Evolutionary conservation across 2,113 vertebrate species (phyloP).

Genomic region (Kryptolebias marmoratus): DNA sequence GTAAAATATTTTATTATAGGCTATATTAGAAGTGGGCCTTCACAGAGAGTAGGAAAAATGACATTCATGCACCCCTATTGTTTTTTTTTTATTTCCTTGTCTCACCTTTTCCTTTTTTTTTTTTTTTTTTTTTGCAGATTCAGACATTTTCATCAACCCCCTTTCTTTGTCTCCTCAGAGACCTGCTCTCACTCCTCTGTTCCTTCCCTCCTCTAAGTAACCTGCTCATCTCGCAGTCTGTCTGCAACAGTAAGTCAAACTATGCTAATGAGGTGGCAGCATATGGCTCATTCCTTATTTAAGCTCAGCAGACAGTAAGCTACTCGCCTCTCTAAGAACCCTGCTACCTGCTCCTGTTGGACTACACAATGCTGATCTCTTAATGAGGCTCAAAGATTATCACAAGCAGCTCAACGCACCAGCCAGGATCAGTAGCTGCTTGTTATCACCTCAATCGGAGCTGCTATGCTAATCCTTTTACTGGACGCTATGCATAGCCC

Average conservation of each 20-base stretch:
- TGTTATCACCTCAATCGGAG: constrained; percentile 57
- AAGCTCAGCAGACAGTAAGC: constrained; percentile 62
- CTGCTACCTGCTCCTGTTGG: constrained; percentile 50
- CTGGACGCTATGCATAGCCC: constrained; percentile 4
- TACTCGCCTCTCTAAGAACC: constrained; percentile 42
- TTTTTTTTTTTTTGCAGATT: constrained; percentile 8
- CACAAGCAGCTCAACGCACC: constrained; percentile 65
- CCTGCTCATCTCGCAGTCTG: constrained; percentile 41
- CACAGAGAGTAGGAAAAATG: background rate
- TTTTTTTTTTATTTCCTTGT: background rate
- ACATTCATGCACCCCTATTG: constrained; percentile 10
- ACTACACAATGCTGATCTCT: constrained; percentile 57
- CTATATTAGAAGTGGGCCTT: constrained; percentile 17
- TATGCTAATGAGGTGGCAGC: constrained; percentile 63
- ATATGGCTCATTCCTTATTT: constrained; percentile 78
- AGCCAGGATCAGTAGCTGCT: constrained; percentile 53
- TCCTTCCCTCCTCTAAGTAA: constrained; percentile 29
- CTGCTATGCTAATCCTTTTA: constrained; percentile 46
- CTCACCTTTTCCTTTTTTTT: constrained; percentile 14
- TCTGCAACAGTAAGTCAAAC: constrained; percentile 49
- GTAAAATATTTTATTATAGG: constrained; percentile 5
- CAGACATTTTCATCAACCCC: constrained; percentile 8
- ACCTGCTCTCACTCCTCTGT: constrained; percentile 4
- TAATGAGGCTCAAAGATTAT: constrained; percentile 68
- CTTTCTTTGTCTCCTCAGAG: constrained; percentile 8